These are phyloP conservation scores for Meiosimyza platycephala DNA, from an alignment of 2,888 invertebrate species.

Conservation along the genomic window DNA sequence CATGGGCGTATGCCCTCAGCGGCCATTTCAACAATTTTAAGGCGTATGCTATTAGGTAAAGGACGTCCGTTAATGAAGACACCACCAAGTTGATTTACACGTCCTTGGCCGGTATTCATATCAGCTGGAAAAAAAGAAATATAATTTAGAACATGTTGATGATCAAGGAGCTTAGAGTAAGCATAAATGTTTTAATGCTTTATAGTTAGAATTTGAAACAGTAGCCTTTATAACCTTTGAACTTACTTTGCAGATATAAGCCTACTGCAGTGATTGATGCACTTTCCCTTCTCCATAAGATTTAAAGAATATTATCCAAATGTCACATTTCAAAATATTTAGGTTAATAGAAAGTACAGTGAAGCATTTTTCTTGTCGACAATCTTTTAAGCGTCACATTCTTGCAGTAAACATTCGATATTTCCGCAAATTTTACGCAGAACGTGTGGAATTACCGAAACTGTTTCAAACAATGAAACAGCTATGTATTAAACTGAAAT, in stretches of 20 bases:
- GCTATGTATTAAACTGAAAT: constrained; percentile 28
- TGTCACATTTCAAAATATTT: too few species aligned
- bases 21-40: constrained; percentile 97
- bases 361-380: too few species aligned
- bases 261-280: too few species aligned
- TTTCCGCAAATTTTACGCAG: neutral
- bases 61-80: constrained; percentile 98
- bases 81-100: constrained; percentile 95
- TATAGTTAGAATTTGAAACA: neutral
- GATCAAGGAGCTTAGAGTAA: neutral
- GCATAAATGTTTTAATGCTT: neutral
- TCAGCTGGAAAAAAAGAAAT: constrained; percentile 52
- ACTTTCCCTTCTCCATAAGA: too few species aligned
- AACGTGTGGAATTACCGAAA: neutral
- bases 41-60: constrained; percentile 91
- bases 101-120: constrained; percentile 82
- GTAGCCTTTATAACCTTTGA: too few species aligned
- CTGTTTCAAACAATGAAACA: constrained; percentile 7
- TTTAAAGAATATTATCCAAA: too few species aligned
- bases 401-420: too few species aligned
- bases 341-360: too few species aligned
- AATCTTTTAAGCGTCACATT: too few species aligned
- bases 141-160: constrained; percentile 1
- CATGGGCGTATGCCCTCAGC: constrained; percentile 94
- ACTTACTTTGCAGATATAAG: too few species aligned